Base-by-base conservation (phyloP, 2,797 vertebrate species). In the Sebastes melanostomus region DNA sequence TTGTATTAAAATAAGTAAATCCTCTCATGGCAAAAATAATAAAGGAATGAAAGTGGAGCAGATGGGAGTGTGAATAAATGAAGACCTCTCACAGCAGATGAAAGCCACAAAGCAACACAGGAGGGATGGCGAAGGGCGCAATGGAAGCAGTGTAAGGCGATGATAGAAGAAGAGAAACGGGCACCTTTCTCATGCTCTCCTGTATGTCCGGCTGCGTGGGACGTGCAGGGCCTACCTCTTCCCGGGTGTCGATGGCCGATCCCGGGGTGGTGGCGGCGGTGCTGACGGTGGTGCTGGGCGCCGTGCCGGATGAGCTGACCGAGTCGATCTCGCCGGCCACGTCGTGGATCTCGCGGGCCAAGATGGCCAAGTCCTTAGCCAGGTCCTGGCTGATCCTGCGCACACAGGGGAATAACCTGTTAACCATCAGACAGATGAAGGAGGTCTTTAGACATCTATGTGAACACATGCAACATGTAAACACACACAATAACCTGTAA, bases 281-380 rank as follows among this genome's bases (percentile, higher is more conserved):
- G 98, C 98, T 99, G 96, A 97, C 98, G 84, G 98, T 98, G 95
- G 98, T 99, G 95, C 98, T 99, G 90, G 98, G 98, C 36, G 98
- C 98, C 25, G 98, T 99, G 95, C 98, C 98, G 2, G 98, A 99
- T 22, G 98, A 99, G 90, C 98, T 99, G 95, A 99, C 98, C 1
- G 98, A 99, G 94, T 99, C 98, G 81, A 99, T 99, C 94, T 99
- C 98, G 68, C 98, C 98, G n/a, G 98, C 98, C 92, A 99, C 98
- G 52, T 99, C 98, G 89, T 99, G 99, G 96, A 99, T 99, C 94
- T 99, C 98, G 56, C 98, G 97, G 66, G 98, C 98, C 95, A 99
- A 97, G 95, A 98, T 97, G 82, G 98, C 98, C 95, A 99, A 94
- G 88, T 97, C 96, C 93, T 97, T 96, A 84, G 96, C 96, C 91